Conservation (phyloP, 2,797 vertebrate genomes). For the Peromyscus eremicus region DNA sequence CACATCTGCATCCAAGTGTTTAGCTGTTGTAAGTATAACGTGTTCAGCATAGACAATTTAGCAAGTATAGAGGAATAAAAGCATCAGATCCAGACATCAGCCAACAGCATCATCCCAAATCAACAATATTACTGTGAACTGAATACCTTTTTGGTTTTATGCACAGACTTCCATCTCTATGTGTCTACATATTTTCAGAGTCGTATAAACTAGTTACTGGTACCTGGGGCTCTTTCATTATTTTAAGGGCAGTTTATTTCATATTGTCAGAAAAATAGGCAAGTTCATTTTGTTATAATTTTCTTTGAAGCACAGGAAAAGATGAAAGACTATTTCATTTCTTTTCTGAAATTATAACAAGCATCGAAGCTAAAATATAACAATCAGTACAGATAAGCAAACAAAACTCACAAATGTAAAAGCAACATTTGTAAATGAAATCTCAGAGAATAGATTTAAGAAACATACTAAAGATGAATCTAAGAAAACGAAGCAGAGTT, state of each 20-base stretch:
- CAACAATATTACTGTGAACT: background rate
- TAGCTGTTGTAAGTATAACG: background rate
- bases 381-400: slow-evolving; percentile 50
- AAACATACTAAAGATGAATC: background rate
- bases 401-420: slow-evolving; percentile 53
- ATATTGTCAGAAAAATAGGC: slow-evolving; percentile 9
- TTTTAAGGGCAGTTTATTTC: slow-evolving; percentile 60
- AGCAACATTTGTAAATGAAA: slow-evolving; percentile 56
- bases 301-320: slow-evolving; percentile 51
- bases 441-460: slow-evolving; percentile 51
- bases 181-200: background rate
- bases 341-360: slow-evolving; percentile 65
- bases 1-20: background rate
- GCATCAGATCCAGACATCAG: background rate
- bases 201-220: slow-evolving; percentile 24
- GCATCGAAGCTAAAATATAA: slow-evolving; percentile 40
- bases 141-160: slow-evolving; percentile 20
- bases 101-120: background rate
- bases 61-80: background rate
- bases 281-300: slow-evolving; percentile 57
- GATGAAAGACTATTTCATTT: slow-evolving; percentile 39
- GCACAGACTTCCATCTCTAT: background rate
- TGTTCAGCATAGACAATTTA: background rate
- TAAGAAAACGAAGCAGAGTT: slow-evolving; percentile 23
- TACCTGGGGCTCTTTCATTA: background rate